Conservation (phyloP, 1,140 invertebrate genomes). For the Rhopalosiphum padi region DNA sequence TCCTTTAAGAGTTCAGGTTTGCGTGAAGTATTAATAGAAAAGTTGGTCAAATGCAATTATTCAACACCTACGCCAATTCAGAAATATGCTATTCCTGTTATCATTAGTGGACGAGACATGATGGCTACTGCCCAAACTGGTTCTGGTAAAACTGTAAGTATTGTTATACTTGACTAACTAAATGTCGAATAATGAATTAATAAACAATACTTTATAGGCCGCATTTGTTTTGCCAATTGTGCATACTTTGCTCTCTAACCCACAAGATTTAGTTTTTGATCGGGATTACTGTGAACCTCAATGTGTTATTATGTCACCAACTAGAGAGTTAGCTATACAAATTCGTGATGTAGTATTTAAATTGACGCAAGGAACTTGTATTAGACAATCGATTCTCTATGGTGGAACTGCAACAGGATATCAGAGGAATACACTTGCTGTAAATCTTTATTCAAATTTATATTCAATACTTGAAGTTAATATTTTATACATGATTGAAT, state of each 20-base stretch:
- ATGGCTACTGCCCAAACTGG: slow-evolving; percentile 99
- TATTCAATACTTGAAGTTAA: not conserved
- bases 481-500: not conserved
- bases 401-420: slow-evolving; percentile 76
- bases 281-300: slow-evolving; percentile 51
- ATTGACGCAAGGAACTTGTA: slow-evolving; percentile 78
- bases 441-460: slow-evolving; percentile 5
- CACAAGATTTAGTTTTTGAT: slow-evolving; percentile 42
- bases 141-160: slow-evolving; percentile 86
- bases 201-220: slow-evolving; percentile 65
- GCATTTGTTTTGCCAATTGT: slow-evolving; percentile 94
- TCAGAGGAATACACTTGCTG: slow-evolving; percentile 32
- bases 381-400: slow-evolving; percentile 80
- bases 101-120: slow-evolving; percentile 80
- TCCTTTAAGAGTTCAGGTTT: slow-evolving; percentile 77
- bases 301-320: slow-evolving; percentile 70
- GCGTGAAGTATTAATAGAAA: slow-evolving; percentile 73
- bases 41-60: slow-evolving; percentile 84
- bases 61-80: slow-evolving; percentile 92
- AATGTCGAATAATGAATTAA: too few relatives aligned
- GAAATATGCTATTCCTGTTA: slow-evolving; percentile 85
- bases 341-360: slow-evolving; percentile 87
- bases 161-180: not conserved
- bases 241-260: slow-evolving; percentile 66
- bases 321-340: slow-evolving; percentile 88